phyloP scores from a whole-genome alignment of 2,113 vertebrate species.

The Crotalus tigris region DNA sequence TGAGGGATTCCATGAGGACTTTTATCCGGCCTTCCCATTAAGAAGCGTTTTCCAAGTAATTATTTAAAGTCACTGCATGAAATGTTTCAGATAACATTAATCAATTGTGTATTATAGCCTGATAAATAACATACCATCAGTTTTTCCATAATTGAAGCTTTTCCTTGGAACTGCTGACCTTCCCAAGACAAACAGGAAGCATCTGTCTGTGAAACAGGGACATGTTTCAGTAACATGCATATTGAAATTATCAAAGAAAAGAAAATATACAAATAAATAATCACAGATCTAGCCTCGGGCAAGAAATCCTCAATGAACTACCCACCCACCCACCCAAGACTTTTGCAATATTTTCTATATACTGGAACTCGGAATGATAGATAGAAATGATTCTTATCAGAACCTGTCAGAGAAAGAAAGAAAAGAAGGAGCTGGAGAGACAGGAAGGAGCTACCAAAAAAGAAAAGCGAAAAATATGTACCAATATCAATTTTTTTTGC shows the following conservation, averaged over 20 bases:
- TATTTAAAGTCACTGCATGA: background rate
- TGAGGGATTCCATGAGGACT: background rate
- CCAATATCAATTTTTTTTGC: background rate
- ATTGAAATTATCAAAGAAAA: background rate
- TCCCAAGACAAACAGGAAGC: constrained; percentile 73
- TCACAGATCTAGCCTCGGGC: background rate
- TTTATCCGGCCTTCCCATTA: background rate
- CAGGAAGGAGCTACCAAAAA: background rate
- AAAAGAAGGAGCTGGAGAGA: background rate
- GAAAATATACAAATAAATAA: background rate
- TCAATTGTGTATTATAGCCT: background rate
- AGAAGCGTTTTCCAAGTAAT: background rate
- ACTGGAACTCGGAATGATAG: background rate
- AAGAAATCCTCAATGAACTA: background rate
- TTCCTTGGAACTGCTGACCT: constrained; percentile 67
- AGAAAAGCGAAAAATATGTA: background rate
- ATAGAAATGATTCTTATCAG: background rate
- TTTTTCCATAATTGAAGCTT: constrained; percentile 65
- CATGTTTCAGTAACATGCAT: background rate
- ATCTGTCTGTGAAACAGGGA: constrained; percentile 47
- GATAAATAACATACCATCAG: constrained; percentile 57
- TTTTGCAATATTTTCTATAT: background rate
- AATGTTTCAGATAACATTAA: background rate
- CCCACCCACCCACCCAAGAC: background rate
- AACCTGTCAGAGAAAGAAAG: background rate